phyloP scores from a whole-genome alignment of 2,888 invertebrate species.

The Leucozona laternaria region DNA sequence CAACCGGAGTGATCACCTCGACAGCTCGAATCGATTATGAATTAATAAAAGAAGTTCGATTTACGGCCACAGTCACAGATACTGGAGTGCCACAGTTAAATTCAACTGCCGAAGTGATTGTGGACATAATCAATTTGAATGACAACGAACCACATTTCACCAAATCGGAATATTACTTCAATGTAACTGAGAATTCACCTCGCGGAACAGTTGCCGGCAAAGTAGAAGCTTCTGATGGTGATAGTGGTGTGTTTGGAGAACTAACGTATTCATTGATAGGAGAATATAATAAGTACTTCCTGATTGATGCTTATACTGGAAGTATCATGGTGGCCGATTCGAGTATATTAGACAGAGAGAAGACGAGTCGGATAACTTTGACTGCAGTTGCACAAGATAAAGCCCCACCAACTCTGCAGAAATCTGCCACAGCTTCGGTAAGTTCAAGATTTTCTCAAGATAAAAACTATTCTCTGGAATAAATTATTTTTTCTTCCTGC shows the following conservation, averaged over 20 bases:
- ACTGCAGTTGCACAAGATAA: conserved; percentile 93
- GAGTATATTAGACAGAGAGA: conserved; percentile 91
- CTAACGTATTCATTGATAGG: conserved; percentile 91
- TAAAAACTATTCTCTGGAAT: background rate
- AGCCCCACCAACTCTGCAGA: conserved; percentile 88
- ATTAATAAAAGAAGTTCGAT: conserved; percentile 89
- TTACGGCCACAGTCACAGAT: conserved; percentile 93
- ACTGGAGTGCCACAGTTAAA: conserved; percentile 93
- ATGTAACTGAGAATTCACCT: conserved; percentile 90
- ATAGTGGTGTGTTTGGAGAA: conserved; percentile 91
- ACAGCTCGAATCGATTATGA: conserved; percentile 94
- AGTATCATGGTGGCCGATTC: conserved; percentile 90
- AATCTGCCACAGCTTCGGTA: conserved; percentile 90
- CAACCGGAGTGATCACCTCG: conserved; percentile 91
- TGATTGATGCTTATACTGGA: conserved; percentile 89
- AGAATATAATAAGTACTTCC: conserved; percentile 89
- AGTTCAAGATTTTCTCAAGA: conserved; percentile 72
- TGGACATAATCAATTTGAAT: conserved; percentile 92
- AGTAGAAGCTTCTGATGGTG: conserved; percentile 91
- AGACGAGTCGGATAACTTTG: conserved; percentile 88
- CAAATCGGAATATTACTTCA: conserved; percentile 88
- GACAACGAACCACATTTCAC: conserved; percentile 93
- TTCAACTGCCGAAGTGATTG: conserved; percentile 90
- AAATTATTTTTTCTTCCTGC: conserved; percentile 42
- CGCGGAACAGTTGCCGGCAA: conserved; percentile 89